Conservation (phyloP, 1,140 invertebrate genomes). For the Magallana ariakensis region DNA sequence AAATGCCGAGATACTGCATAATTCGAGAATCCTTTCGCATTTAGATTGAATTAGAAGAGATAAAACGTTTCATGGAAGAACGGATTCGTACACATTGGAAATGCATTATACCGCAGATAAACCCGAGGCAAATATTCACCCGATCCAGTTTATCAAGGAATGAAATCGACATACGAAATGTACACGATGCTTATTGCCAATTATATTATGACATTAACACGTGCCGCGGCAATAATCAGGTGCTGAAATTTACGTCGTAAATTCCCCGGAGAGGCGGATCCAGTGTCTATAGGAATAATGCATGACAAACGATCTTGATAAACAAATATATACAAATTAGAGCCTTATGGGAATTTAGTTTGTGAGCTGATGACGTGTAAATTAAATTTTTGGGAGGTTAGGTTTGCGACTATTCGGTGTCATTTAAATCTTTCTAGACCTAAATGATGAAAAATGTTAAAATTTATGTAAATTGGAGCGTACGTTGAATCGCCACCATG, state of each 20-base stretch:
- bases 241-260: conserved; percentile 16
- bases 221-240: neutral
- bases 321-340: conserved; percentile 8
- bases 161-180: conserved; percentile 32
- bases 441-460: neutral
- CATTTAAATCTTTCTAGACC: neutral
- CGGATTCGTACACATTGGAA: neutral
- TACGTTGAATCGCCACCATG: neutral
- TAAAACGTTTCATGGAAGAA: neutral
- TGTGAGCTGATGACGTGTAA: neutral
- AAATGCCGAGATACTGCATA: neutral
- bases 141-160: conserved; percentile 1
- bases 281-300: neutral
- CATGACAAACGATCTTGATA: neutral
- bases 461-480: neutral
- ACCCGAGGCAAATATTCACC: conserved; percentile 9
- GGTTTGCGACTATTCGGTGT: neutral
- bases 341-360: neutral
- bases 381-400: neutral
- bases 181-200: conserved; percentile 28
- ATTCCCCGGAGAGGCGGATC: conserved; percentile 23
- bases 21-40: conserved; percentile 4
- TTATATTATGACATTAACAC: conserved; percentile 33
- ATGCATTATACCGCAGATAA: neutral
- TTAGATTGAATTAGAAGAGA: conserved; percentile 25